Conservation (phyloP, 1,140 invertebrate genomes). For the Bombus pascuorum region DNA sequence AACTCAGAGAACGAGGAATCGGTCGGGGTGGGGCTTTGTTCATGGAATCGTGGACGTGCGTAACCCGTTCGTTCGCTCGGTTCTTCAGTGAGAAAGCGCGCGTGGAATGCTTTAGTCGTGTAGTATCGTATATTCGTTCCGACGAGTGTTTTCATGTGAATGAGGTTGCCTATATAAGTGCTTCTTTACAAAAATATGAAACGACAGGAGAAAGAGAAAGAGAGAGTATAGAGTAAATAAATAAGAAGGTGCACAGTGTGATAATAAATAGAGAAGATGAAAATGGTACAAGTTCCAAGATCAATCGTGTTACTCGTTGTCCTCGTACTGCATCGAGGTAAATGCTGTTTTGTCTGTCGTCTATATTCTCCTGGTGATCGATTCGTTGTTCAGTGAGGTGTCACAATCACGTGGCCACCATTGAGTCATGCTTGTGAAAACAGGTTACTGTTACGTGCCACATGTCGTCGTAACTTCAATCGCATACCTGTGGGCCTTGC, state of each 20-base stretch:
- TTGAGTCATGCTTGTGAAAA: slow-evolving; percentile 55
- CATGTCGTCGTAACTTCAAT: background rate
- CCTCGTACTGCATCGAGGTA: slow-evolving; percentile 47
- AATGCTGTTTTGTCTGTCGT: slow-evolving; percentile 21
- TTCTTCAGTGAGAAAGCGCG: slow-evolving; percentile 52
- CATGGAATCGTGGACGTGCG: slow-evolving; percentile 11
- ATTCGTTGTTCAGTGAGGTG: background rate
- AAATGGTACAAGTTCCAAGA: slow-evolving; percentile 9
- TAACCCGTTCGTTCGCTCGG: slow-evolving; percentile 10
- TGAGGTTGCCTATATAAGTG: background rate
- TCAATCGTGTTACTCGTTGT: background rate
- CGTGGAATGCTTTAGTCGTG: slow-evolving; percentile 11
- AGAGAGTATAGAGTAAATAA: background rate
- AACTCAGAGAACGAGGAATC: slow-evolving; percentile 37
- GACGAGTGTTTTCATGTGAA: background rate
- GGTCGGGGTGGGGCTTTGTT: slow-evolving; percentile 51
- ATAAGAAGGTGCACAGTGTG: background rate
- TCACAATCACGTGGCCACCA: slow-evolving; percentile 51
- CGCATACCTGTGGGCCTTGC: background rate
- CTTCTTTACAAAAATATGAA: slow-evolving; percentile 26
- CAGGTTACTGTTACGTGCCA: slow-evolving; percentile 7
- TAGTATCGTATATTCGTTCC: background rate
- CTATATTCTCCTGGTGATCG: background rate
- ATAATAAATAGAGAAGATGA: slow-evolving; percentile 3
- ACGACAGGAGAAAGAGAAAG: background rate